A percentile compares a stretch with the other conserved stretches of the same genome.
Evolutionary conservation across 2,797 vertebrate genomes (phyloP).

Genomic region (Spheniscus humboldti): DNA sequence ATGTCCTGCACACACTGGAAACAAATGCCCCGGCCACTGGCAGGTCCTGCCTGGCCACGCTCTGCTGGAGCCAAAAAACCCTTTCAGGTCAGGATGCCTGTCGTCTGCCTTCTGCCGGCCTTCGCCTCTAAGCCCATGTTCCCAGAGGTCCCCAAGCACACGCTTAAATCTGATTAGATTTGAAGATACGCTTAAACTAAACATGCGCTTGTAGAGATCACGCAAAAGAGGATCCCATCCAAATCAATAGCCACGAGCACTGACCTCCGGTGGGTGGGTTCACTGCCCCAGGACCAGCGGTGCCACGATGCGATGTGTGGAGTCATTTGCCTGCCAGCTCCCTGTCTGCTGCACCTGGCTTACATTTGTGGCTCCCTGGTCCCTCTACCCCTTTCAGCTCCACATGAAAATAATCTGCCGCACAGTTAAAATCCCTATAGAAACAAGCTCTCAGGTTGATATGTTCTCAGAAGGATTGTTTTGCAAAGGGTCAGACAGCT

Average conservation of each 20-base stretch:
- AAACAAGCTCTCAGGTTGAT: neutral
- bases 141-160: neutral
- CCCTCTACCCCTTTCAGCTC: neutral
- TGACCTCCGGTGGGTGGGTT: neutral
- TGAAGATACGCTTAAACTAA: neutral
- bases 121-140: fast-evolving
- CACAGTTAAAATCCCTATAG: neutral
- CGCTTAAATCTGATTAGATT: neutral
- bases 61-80: neutral
- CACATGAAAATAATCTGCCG: neutral
- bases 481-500: neutral
- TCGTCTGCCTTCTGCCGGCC: neutral
- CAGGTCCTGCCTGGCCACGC: fast-evolving
- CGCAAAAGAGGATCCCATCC: neutral
- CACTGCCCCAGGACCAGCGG: neutral
- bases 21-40: fast-evolving
- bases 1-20: neutral
- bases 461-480: neutral
- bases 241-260: neutral
- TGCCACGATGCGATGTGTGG: fast-evolving
- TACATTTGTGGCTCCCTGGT: neutral
- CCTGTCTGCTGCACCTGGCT: fast-evolving
- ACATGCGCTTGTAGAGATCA: neutral
- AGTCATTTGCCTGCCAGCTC: fast-evolving
- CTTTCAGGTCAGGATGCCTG: neutral